These are phyloP conservation scores for Leistus spinibarbis DNA, from an alignment of 2,888 invertebrate species.

Conservation along the genomic window DNA sequence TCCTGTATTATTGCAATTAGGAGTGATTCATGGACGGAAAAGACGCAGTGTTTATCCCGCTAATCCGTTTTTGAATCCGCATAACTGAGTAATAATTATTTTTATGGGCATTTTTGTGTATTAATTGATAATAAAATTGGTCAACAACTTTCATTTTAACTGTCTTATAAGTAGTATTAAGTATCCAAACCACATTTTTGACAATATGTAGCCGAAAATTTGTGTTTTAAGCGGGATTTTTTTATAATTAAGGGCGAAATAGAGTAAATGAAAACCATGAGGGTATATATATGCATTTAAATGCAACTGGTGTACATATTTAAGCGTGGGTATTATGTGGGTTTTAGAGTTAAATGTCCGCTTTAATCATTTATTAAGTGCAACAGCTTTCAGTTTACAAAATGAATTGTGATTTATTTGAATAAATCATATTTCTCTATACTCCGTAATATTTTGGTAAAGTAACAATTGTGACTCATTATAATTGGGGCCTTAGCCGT, in stretches of 20 bases:
- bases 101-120: no score
- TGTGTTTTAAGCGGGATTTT: not conserved
- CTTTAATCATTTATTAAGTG: not conserved
- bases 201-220: not conserved
- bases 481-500: not conserved
- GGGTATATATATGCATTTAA: not conserved
- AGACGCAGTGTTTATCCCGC: conserved; percentile 56
- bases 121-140: no score
- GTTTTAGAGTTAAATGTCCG: not conserved
- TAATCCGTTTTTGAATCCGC: conserved; percentile 37
- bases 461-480: not conserved
- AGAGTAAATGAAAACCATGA: not conserved
- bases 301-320: not conserved
- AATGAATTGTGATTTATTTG: no score
- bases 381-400: not conserved
- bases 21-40: conserved; percentile 70
- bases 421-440: not conserved
- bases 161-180: not conserved
- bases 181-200: no score
- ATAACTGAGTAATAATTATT: not conserved
- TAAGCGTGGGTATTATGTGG: not conserved
- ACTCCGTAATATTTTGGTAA: not conserved
- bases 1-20: conserved; percentile 78
- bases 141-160: not conserved
- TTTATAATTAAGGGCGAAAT: not conserved